Base-by-base conservation (phyloP, 2,797 vertebrate genomes). In the Perodicticus potto region DNA sequence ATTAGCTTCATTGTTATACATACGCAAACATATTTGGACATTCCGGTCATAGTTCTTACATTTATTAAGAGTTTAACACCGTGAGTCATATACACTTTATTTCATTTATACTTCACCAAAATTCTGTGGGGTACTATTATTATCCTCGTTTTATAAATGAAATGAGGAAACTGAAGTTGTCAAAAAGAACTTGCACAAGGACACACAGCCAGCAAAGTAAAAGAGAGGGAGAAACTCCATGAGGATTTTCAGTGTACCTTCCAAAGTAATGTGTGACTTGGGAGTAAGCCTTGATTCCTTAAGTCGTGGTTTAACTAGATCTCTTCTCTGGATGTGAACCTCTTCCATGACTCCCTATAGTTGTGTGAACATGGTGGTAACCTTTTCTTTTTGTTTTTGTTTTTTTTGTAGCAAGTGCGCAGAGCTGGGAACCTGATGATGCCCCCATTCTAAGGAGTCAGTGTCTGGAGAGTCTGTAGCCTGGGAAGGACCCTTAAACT, bases 31-130 rank as follows among this genome's bases (percentile, higher is more conserved):
- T 10, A 55, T n/a, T n/a, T 85, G 37, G 25, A 40, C 49, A 84
- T 23, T 34, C 3, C 59, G 49, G 12, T 57, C 85, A 34, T 81
- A 20, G 91, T 85, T 55, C 37, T 81, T 82, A 65, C 1, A 13
- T 67, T 80, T 91, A 91, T 22, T 90, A 89, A 74, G 34, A 94
- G 72, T 16, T n/a, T 11, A 87, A 29, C 16, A 86, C 37, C 86
- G 19, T 86, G 40, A 95, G 27, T 19, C 34, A 74, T 61, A 59
- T 59, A 19, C 7, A 45, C 73, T n/a, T 74, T 43, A 94, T 92
- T 29, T 96, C 53, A 91, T 40, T 93, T 90, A 83, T 76, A 83
- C n/a, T 85, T 90, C 17, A 74, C 49, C 63, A 67, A 61, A 88
- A 92, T 65, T 49, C 22, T 67, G 10, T 80, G 45, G 8, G 10